Percentiles rank a stretch among this genome's conserved stretches.
phyloP scores from a whole-genome alignment of 1,140 invertebrate species.

The Panagrolaimus sp. region DNA sequence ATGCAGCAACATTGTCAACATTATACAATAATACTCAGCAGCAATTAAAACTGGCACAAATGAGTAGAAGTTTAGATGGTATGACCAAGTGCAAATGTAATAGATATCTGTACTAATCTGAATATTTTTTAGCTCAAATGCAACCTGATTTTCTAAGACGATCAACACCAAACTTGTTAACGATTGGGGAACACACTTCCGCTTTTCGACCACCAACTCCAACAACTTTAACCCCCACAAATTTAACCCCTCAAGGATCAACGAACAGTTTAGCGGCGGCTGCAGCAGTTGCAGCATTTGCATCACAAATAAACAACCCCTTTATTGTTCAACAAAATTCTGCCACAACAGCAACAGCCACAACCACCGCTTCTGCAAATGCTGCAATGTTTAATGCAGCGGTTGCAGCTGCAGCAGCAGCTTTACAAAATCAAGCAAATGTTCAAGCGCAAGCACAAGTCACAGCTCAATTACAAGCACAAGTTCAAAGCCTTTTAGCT shows the following conservation, averaged over 20 bases:
- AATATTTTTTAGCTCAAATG: conserved; percentile 34
- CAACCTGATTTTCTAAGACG: conserved; percentile 24
- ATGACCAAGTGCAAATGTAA: conserved; percentile 10
- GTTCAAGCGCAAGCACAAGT: background rate
- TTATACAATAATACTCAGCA: conserved; percentile 26
- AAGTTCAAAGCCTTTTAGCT: background rate
- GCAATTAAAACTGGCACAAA: conserved; percentile 39
- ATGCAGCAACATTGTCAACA: conserved; percentile 7
- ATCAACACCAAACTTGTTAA: conserved; percentile 31
- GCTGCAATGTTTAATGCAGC: conserved; percentile 6
- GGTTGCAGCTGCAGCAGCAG: background rate
- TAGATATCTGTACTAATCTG: background rate
- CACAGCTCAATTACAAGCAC: background rate
- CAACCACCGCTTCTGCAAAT: background rate
- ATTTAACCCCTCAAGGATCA: too few relatives aligned
- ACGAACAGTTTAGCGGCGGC: background rate
- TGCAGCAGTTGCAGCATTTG: background rate
- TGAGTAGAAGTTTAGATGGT: conserved; percentile 29
- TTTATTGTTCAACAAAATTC: background rate
- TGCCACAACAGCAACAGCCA: background rate
- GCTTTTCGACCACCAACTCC: conserved; percentile 17
- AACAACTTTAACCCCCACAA: background rate
- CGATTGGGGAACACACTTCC: conserved; percentile 17
- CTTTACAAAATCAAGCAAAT: too few relatives aligned
- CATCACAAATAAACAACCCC: background rate